A percentile compares a stretch with the other conserved stretches of the same genome.
phyloP scores from a whole-genome alignment of 2,797 vertebrate species.

The Gymnocypris eckloni region DNA sequence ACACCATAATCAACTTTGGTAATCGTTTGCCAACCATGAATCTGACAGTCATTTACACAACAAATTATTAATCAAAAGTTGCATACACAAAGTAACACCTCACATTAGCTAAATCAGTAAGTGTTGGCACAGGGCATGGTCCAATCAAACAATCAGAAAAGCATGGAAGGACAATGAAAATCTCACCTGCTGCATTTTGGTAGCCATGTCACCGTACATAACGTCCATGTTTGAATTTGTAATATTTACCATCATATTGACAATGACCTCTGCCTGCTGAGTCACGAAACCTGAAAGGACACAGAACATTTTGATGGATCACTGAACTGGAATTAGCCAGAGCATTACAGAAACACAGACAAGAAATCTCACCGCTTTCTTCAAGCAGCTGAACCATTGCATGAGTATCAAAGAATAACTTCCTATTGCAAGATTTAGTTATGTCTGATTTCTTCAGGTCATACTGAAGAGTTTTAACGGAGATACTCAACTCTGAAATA shows the following conservation, averaged over 20 bases:
- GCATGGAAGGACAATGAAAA: neutral
- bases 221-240: slow-evolving; percentile 88
- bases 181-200: slow-evolving; percentile 93
- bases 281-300: slow-evolving; percentile 83
- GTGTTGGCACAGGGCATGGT: neutral
- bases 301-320: neutral
- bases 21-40: neutral
- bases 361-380: slow-evolving; percentile 81
- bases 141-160: neutral
- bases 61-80: neutral
- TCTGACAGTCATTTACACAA: neutral
- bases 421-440: slow-evolving; percentile 74
- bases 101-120: neutral
- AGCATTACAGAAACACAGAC: neutral
- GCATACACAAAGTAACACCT: neutral
- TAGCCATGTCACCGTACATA: slow-evolving; percentile 92
- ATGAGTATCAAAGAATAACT: slow-evolving; percentile 91
- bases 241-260: slow-evolving; percentile 85
- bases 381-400: slow-evolving; percentile 89
- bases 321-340: neutral
- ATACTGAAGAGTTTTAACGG: slow-evolving; percentile 71
- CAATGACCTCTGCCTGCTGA: slow-evolving; percentile 88
- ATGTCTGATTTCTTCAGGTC: slow-evolving; percentile 70
- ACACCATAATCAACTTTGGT: neutral
- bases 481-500: slow-evolving; percentile 79